Conservation (phyloP, 1,140 invertebrate genomes). For the Danaus melanippus region DNA sequence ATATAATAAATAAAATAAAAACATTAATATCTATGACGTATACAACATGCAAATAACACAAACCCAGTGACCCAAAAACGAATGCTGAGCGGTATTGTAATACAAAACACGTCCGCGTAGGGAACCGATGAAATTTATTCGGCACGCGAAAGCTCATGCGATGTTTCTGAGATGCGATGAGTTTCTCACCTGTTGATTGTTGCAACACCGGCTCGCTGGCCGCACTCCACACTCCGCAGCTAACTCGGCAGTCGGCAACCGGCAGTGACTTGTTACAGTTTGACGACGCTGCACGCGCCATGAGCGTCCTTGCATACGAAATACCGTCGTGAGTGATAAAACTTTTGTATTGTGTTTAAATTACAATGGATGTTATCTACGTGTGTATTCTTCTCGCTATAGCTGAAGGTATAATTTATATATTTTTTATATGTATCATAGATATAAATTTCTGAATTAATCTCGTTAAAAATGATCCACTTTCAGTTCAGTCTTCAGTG, state of each 20-base stretch:
- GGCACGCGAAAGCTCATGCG: slow-evolving; percentile 42
- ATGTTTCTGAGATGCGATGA: slow-evolving; percentile 3
- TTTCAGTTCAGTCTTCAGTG: slow-evolving; percentile 30
- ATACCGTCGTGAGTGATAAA: slow-evolving; percentile 45
- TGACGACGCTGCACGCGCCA: slow-evolving; percentile 28
- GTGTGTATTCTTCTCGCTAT: slow-evolving; percentile 32
- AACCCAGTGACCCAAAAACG: slow-evolving; percentile 26
- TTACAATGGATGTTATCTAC: slow-evolving; percentile 48
- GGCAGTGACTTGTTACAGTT: slow-evolving; percentile 7
- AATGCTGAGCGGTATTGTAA: slow-evolving; percentile 24
- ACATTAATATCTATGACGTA: no score
- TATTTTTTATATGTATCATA: not conserved
- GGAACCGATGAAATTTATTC: slow-evolving; percentile 49
- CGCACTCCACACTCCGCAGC: slow-evolving; percentile 30
- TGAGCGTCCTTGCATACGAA: slow-evolving; percentile 27
- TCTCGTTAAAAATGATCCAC: slow-evolving; percentile 27
- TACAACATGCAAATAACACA: slow-evolving; percentile 15
- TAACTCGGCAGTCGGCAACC: no score
- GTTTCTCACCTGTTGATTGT: slow-evolving; percentile 28
- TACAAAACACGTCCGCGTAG: slow-evolving; percentile 36
- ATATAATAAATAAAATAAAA: no score
- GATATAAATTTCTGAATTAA: slow-evolving; percentile 1
- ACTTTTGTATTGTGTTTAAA: slow-evolving; percentile 33
- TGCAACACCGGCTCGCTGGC: slow-evolving; percentile 17
- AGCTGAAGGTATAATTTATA: slow-evolving; percentile 35